A percentile compares a stretch with the other conserved stretches of the same genome.
Evolutionary conservation across 2,113 vertebrate species (phyloP).

Genomic region (Hepsetus odoe): DNA sequence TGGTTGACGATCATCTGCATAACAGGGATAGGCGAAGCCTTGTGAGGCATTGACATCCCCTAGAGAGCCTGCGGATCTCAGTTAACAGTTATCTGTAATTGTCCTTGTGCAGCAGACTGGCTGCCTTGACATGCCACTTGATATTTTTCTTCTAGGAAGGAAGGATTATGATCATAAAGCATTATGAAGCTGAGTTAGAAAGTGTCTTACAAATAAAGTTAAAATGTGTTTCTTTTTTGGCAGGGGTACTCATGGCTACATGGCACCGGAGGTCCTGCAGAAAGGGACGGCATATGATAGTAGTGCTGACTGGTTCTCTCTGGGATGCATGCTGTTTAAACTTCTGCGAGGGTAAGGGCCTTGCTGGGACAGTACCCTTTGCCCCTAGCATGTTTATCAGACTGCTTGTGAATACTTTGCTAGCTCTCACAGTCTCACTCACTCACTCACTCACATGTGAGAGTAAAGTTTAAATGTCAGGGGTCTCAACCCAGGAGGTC

Average conservation of each 20-base stretch:
- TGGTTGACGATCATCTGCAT: no score
- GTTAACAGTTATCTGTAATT: no score
- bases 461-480: constrained; percentile 73
- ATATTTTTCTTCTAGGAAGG: no score
- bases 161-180: no score
- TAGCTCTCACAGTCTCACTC: constrained; percentile 3
- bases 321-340: constrained; percentile 99
- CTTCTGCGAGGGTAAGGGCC: constrained; percentile 91
- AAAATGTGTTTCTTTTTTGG: constrained; percentile 26
- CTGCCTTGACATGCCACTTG: no score
- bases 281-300: constrained; percentile 97
- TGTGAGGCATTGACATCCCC: no score
- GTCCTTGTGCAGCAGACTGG: no score
- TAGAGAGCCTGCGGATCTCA: no score
- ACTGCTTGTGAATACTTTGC: constrained; percentile 23
- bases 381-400: not conserved
- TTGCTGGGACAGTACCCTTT: not conserved
- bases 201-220: constrained; percentile 13
- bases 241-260: constrained; percentile 97
- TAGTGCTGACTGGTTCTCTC: constrained; percentile 98
- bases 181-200: no score
- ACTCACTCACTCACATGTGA: constrained; percentile 55
- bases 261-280: constrained; percentile 98
- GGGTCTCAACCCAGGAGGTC: constrained; percentile 67
- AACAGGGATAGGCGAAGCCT: no score